phyloP scores from a whole-genome alignment of 2,888 invertebrate species.

The Nemoura dubitans region DNA sequence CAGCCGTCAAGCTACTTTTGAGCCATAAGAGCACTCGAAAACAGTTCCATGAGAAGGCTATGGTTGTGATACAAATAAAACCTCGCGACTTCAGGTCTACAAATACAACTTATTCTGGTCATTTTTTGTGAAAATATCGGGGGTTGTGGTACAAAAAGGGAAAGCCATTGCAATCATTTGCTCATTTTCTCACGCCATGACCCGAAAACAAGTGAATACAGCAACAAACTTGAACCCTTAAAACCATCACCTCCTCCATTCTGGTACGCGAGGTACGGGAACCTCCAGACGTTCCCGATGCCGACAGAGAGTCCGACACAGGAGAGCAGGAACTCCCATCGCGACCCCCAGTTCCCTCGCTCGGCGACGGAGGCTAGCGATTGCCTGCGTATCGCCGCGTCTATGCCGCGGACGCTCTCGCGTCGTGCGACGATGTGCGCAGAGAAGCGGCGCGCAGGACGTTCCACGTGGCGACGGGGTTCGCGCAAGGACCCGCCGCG shows the following conservation, averaged over 20 bases:
- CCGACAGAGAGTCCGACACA: conserved; percentile 87
- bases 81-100: too few relatives aligned
- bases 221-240: not conserved
- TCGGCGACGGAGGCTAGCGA: conserved; percentile 56
- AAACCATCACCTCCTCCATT: conserved; percentile 79
- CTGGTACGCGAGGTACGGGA: conserved; percentile 86
- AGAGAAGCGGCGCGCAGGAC: conserved; percentile 53
- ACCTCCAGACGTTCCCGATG: conserved; percentile 86
- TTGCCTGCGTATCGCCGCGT: conserved; percentile 56
- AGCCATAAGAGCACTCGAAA: too few relatives aligned
- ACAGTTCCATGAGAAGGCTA: too few relatives aligned
- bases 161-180: too few relatives aligned
- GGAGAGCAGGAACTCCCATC: conserved; percentile 77
- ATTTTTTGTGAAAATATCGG: too few relatives aligned
- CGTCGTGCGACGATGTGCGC: conserved; percentile 55
- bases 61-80: too few relatives aligned
- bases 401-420: conserved; percentile 54
- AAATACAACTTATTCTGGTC: too few relatives aligned
- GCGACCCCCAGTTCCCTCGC: conserved; percentile 60
- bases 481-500: conserved; percentile 54
- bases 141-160: too few relatives aligned
- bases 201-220: too few relatives aligned
- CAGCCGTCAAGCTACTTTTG: too few relatives aligned
- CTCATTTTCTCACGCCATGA: too few relatives aligned
- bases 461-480: conserved; percentile 50